Evolutionary conservation across 2,113 vertebrate species (phyloP).

Genomic region (Trematocara stigmaticum): DNA sequence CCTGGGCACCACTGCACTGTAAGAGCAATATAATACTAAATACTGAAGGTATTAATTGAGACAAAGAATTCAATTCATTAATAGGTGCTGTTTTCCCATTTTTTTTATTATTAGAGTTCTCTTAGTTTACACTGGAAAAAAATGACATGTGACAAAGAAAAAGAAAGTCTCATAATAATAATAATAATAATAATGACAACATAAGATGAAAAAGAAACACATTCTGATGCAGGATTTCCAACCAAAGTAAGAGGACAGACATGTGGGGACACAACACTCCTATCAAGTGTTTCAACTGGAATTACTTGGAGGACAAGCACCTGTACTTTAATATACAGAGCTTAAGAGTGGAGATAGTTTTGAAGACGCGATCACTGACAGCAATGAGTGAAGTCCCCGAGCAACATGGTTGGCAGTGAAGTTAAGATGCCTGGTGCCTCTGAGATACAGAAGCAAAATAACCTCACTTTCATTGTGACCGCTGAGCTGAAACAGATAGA

Average conservation of each 20-base stretch:
- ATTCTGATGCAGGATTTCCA: neutral
- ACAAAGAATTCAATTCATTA: neutral
- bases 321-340: neutral
- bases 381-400: neutral
- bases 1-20: neutral
- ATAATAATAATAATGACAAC: neutral
- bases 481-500: neutral
- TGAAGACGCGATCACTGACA: neutral
- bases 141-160: slow-evolving; percentile 38
- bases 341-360: neutral
- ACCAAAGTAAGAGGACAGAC: neutral
- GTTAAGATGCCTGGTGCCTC: neutral
- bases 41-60: neutral
- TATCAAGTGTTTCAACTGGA: neutral
- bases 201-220: neutral
- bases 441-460: neutral
- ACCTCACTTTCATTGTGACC: neutral
- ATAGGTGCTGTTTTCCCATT: neutral
- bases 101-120: slow-evolving; percentile 49
- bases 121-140: slow-evolving; percentile 53
- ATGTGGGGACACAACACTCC: neutral
- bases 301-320: neutral
- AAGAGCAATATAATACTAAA: neutral
- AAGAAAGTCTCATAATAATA: neutral
- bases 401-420: neutral